Evolutionary conservation across 35 echinoderm and acorn worm species (phyloP).

Genomic region (Apostichopus japonicus): DNA sequence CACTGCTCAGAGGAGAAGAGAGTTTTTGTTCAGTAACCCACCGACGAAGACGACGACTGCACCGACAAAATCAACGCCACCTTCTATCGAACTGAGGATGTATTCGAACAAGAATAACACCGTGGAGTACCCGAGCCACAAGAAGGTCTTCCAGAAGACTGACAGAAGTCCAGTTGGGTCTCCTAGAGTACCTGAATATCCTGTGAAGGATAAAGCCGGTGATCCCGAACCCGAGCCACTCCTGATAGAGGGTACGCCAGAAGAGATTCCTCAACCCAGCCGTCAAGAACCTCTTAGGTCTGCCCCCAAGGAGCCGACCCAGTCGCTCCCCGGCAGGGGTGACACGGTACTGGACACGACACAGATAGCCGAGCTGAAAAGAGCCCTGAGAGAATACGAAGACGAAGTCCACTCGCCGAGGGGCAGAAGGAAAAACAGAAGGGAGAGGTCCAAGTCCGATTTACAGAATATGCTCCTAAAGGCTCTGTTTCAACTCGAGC

Average conservation of each 20-base stretch:
- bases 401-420: constrained; percentile 51
- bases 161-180: constrained; percentile 5
- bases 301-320: not conserved
- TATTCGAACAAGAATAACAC: constrained; percentile 32
- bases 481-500: constrained; percentile 37
- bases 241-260: not conserved
- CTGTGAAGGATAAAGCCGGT: not conserved
- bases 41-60: not conserved
- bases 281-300: not conserved
- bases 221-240: constrained; percentile 42
- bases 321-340: not conserved
- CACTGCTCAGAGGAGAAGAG: not conserved
- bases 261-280: not conserved
- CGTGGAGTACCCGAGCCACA: constrained; percentile 43
- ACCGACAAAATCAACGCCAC: constrained; percentile 36
- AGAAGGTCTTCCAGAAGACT: constrained; percentile 47
- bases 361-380: constrained; percentile 49
- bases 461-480: constrained; percentile 26
- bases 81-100: constrained; percentile 46
- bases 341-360: constrained; percentile 6
- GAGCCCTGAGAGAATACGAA: constrained; percentile 48
- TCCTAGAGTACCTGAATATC: not conserved
- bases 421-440: constrained; percentile 48
- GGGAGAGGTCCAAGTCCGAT: constrained; percentile 61
- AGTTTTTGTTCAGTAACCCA: not conserved